phyloP scores from a whole-genome alignment of 2,888 invertebrate species.

The Ephialtes manifestator region DNA sequence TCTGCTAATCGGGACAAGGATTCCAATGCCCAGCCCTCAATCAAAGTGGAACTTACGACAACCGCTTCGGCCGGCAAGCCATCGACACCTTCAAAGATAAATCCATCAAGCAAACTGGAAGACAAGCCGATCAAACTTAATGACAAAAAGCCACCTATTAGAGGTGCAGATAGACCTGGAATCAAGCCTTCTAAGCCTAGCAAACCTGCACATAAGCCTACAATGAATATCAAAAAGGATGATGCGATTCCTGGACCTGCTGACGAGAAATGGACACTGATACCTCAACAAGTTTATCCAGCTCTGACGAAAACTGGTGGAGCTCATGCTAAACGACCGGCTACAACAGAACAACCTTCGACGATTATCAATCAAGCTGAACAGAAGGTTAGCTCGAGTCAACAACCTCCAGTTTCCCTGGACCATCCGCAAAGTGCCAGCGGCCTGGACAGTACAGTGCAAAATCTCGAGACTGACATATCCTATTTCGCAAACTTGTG shows the following conservation, averaged over 20 bases:
- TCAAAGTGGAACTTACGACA: constrained; percentile 40
- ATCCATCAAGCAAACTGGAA: constrained; percentile 5
- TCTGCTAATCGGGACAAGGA: constrained; percentile 15
- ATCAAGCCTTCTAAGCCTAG: constrained; percentile 38
- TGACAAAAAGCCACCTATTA: constrained; percentile 18
- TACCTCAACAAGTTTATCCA: constrained; percentile 69
- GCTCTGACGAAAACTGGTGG: constrained; percentile 51
- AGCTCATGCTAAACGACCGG: constrained; percentile 38
- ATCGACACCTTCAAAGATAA: constrained; percentile 14
- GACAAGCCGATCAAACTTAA: constrained; percentile 31
- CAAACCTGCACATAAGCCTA: constrained; percentile 52
- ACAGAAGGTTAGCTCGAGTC: constrained; percentile 82
- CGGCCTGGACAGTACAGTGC: constrained; percentile 92
- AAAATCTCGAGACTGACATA: constrained; percentile 91
- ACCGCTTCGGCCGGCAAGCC: background rate
- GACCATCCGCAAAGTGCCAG: constrained; percentile 87
- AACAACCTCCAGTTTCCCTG: constrained; percentile 86
- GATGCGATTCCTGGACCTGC: constrained; percentile 27
- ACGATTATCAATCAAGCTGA: constrained; percentile 63
- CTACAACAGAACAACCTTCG: constrained; percentile 57
- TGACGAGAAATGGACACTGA: constrained; percentile 69
- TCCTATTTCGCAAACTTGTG: constrained; percentile 93
- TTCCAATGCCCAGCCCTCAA: constrained; percentile 44
- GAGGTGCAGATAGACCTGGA: constrained; percentile 22
- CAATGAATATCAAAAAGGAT: constrained; percentile 56